These are phyloP conservation scores for Thamnophis sirtalis DNA, from an alignment of 2,113 vertebrate species.

Conservation along the genomic window DNA sequence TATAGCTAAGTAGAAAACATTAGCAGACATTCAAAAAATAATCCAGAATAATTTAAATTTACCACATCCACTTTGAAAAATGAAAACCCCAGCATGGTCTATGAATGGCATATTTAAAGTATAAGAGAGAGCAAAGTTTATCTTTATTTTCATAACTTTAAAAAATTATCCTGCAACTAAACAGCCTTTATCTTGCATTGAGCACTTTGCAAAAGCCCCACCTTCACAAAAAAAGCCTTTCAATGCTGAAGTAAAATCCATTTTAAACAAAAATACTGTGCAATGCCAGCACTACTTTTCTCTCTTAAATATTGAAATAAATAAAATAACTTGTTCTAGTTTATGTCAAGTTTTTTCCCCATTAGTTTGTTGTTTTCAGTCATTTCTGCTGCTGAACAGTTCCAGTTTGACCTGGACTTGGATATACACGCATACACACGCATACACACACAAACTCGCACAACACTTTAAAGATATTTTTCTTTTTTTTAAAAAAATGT, in stretches of 20 bases:
- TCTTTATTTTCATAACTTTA: slow-evolving; percentile 75
- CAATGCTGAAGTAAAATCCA: slow-evolving; percentile 70
- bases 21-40: slow-evolving; percentile 54
- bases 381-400: slow-evolving; percentile 65
- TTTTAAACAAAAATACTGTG: slow-evolving; percentile 78
- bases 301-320: slow-evolving; percentile 79
- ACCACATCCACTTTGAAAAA: slow-evolving; percentile 75
- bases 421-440: slow-evolving; percentile 48
- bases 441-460: background rate
- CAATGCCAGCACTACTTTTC: slow-evolving; percentile 67
- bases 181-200: slow-evolving; percentile 77
- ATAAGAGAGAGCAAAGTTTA: slow-evolving; percentile 72
- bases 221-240: slow-evolving; percentile 71
- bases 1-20: slow-evolving; percentile 45
- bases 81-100: slow-evolving; percentile 70
- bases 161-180: slow-evolving; percentile 70
- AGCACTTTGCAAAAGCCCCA: slow-evolving; percentile 65
- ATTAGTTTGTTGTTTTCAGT: slow-evolving; percentile 56
- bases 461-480: slow-evolving; percentile 57
- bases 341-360: slow-evolving; percentile 58
- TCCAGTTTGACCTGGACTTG: slow-evolving; percentile 68
- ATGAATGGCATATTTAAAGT: slow-evolving; percentile 72
- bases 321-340: slow-evolving; percentile 71
- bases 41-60: slow-evolving; percentile 68
- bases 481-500: slow-evolving; percentile 44